A percentile compares a stretch with the other conserved stretches of the same genome.
Evolutionary conservation across 2,797 vertebrate genomes (phyloP).

Genomic region (Paratrypauchen microcephalus): DNA sequence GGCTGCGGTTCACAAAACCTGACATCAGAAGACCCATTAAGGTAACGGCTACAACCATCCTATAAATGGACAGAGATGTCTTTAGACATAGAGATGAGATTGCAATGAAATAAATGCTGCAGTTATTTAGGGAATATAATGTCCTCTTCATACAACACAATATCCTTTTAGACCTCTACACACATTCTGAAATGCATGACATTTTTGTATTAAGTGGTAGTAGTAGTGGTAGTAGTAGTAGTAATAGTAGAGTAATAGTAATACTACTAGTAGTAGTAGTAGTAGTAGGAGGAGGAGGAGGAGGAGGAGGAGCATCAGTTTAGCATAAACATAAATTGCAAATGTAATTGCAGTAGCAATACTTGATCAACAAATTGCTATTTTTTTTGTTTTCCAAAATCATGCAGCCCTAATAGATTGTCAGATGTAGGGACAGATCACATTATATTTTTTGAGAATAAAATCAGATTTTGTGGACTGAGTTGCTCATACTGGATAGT

Average conservation of each 20-base stretch:
- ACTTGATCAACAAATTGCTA: no score
- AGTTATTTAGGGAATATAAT: not conserved
- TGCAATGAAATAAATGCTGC: no score
- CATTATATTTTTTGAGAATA: no score
- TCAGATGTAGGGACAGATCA: not conserved
- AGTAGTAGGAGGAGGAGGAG: no score
- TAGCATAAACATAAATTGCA: not conserved
- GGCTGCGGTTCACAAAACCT: constrained; percentile 73
- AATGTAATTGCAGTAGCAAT: not conserved
- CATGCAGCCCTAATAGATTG: not conserved
- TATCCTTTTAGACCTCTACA: not conserved
- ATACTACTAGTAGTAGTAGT: no score
- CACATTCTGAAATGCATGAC: not conserved
- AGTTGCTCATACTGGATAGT: not conserved
- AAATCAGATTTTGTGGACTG: no score
- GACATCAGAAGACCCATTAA: constrained; percentile 74
- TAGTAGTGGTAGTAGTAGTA: no score
- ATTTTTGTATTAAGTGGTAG: no score
- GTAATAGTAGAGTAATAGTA: no score
- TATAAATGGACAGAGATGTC: no score
- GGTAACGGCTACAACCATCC: constrained; percentile 41
- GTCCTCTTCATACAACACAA: not conserved
- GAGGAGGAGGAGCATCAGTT: no score
- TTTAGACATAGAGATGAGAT: not conserved
- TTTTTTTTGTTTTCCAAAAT: no score